Conservation (phyloP, 2,888 invertebrate genomes). For the Nemotelus pantherinus region DNA sequence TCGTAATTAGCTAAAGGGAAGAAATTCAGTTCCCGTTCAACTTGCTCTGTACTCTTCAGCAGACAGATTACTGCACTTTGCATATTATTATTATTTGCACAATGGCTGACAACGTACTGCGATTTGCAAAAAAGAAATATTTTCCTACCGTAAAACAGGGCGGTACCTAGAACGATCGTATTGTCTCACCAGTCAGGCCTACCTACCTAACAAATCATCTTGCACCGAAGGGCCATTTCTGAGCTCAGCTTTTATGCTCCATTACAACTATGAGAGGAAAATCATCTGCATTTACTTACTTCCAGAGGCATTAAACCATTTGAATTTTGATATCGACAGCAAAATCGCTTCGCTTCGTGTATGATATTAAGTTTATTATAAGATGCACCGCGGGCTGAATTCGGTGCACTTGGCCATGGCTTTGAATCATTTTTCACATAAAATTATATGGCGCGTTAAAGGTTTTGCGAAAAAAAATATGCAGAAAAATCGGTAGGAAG, state of each 20-base stretch:
- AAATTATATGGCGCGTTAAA: slow-evolving; percentile 20
- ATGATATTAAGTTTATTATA: neutral
- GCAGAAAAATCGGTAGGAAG: too few species aligned
- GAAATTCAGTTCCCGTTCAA: slow-evolving; percentile 16
- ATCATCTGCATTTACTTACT: neutral
- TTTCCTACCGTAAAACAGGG: slow-evolving; percentile 35
- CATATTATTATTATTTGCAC: slow-evolving; percentile 11
- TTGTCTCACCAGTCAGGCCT: neutral
- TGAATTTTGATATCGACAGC: slow-evolving; percentile 35
- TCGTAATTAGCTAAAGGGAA: slow-evolving; percentile 42
- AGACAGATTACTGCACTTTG: slow-evolving; percentile 22
- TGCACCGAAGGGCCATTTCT: neutral
- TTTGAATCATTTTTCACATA: slow-evolving; percentile 35
- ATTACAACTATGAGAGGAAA: too few species aligned
- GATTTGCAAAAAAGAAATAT: neutral
- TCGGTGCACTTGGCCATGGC: neutral
- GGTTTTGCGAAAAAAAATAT: neutral
- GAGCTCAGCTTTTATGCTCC: too few species aligned
- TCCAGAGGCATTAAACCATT: neutral
- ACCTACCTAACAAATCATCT: neutral
- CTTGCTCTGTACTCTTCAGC: slow-evolving; percentile 12
- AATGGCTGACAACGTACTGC: slow-evolving; percentile 6
- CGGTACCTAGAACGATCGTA: slow-evolving; percentile 28
- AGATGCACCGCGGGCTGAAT: neutral
- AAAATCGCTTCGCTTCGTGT: slow-evolving; percentile 19